phyloP scores from a whole-genome alignment of 2,113 vertebrate species.

The Willisornis vidua region DNA sequence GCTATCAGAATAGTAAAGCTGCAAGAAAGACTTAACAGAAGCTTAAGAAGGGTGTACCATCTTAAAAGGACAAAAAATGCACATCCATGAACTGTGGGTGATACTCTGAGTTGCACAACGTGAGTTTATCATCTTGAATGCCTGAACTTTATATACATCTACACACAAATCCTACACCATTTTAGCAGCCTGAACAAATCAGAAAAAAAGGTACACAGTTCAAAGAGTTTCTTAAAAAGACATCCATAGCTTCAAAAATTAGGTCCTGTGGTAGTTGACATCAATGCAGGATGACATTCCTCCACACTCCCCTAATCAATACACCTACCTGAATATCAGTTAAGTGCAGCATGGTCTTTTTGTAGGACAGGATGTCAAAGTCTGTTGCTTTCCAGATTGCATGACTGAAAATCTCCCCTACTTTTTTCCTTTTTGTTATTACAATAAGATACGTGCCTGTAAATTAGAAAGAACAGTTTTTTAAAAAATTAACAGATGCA shows the following conservation, averaged over 20 bases:
- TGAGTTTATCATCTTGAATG: neutral
- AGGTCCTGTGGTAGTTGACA: neutral
- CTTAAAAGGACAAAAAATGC: neutral
- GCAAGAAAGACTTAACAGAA: neutral
- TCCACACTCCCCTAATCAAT: neutral
- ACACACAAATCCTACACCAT: neutral
- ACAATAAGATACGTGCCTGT: conserved; percentile 93
- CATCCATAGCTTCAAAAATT: neutral
- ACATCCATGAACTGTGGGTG: neutral
- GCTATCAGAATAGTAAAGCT: neutral
- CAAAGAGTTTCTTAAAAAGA: neutral
- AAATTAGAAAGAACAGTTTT: neutral
- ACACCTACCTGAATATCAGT: conserved; percentile 91
- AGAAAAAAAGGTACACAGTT: neutral
- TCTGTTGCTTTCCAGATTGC: conserved; percentile 92
- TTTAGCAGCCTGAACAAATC: neutral
- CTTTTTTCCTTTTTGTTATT: conserved; percentile 93
- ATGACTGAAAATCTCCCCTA: conserved; percentile 91
- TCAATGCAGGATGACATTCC: neutral
- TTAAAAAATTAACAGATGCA: neutral
- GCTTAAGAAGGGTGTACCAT: neutral
- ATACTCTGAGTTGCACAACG: neutral
- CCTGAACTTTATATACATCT: neutral
- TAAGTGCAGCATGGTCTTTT: conserved; percentile 94
- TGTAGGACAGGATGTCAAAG: conserved; percentile 94